Base-by-base conservation (phyloP, 2,888 invertebrate species). In the Linnaemya tessellans region DNA sequence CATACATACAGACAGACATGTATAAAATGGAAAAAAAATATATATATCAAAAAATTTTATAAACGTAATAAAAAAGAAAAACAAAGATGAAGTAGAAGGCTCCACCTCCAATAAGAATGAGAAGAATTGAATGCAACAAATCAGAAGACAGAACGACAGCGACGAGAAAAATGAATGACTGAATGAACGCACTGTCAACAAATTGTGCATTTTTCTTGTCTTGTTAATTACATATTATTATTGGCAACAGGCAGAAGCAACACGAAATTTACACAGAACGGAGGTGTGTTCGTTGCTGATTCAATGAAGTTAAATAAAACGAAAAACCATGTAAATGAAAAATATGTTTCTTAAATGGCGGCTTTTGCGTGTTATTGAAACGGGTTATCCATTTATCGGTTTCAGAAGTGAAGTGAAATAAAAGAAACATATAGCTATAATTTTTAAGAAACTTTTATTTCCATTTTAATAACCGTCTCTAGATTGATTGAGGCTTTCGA, bases 101-200 rank as follows among this genome's bases (percentile, higher is more conserved):
- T 85, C 85, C 85, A 79, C 85, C 85, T 85, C 82, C 82, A 62
- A 65, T 74, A 64, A 85, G 79, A 85, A 82, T 74, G 74, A 82
- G 54, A 67, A 74, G 46, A 82, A 70, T 56, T 65, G 46, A 84
- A 85, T 82, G 82, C 85, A 85, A 70, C 85, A 85, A 85, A 85
- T 85, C 85, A 85, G 85, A 85, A 85, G 79, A 79, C 85, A 60
- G 85, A 56, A 83, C 30, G 20, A 67, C 11, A 73, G 35, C 73
- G 58, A 49, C 49, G 41, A 70, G 64, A 51, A 74, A 49, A 71
- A 71, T 51, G 46, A 49, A 68, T 38, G 62, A 64, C 30, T 51
- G 51, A 56, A 73, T 58, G 56, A 65, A 56, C 77, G 65, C 78
- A 75, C 73, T 77, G 67, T 65, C 67, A 67, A 75, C 64, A 64